Evolutionary conservation across 2,888 invertebrate species (phyloP).

Genomic region (Chrysodeixis includens): DNA sequence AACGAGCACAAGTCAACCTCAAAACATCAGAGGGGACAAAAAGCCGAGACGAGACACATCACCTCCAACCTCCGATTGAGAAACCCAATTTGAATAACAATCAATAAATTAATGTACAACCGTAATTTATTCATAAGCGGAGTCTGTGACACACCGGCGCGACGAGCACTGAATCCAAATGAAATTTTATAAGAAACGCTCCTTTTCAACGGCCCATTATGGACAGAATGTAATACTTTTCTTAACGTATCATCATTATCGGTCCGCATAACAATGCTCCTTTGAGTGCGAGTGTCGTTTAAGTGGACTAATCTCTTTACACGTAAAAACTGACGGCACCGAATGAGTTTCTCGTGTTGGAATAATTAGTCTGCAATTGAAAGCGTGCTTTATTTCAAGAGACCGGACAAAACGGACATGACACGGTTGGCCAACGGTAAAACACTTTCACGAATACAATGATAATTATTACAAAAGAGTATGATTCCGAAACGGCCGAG

Average conservation of each 20-base stretch:
- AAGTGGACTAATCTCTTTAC: constrained; percentile 88
- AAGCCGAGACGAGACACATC: constrained; percentile 80
- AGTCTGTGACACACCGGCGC: constrained; percentile 78
- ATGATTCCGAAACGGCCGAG: constrained; percentile 72
- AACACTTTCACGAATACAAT: constrained; percentile 87
- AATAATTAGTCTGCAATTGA: constrained; percentile 89
- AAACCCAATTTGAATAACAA: constrained; percentile 89
- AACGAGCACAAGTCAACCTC: constrained; percentile 74
- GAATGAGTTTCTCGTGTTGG: constrained; percentile 88
- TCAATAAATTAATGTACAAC: constrained; percentile 88
- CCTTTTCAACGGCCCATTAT: constrained; percentile 83
- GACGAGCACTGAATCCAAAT: constrained; percentile 86
- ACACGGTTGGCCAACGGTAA: constrained; percentile 86
- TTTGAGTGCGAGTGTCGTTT: constrained; percentile 81
- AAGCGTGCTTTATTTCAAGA: constrained; percentile 88
- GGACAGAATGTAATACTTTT: constrained; percentile 84
- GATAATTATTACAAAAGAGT: constrained; percentile 79
- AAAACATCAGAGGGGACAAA: constrained; percentile 77
- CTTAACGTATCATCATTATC: constrained; percentile 87
- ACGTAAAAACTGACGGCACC: constrained; percentile 84
- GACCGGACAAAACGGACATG: constrained; percentile 84
- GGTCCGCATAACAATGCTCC: constrained; percentile 80
- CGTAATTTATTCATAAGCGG: constrained; percentile 86
- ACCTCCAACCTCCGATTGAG: constrained; percentile 88
- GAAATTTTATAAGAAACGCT: constrained; percentile 85